These are phyloP conservation scores for Cydia fagiglandana DNA, from an alignment of 1,140 invertebrate genomes.

Conservation along the genomic window DNA sequence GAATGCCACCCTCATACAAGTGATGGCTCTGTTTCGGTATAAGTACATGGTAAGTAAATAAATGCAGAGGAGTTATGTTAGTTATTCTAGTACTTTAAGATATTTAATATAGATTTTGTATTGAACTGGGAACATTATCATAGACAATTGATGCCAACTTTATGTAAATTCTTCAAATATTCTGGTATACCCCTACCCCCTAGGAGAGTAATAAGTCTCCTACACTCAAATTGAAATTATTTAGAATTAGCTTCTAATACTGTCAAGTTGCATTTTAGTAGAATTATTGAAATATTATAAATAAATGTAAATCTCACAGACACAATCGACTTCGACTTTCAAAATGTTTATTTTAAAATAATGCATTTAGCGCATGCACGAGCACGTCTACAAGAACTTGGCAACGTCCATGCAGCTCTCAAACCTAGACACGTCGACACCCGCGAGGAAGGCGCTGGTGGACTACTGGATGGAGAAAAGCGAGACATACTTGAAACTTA, in stretches of 20 bases:
- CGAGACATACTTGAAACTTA: conserved; percentile 52
- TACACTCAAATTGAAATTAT: too few relatives aligned
- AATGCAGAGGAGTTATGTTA: too few relatives aligned
- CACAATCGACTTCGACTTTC: not conserved
- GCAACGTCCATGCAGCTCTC: conserved; percentile 52
- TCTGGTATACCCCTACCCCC: too few relatives aligned
- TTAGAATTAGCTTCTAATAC: too few relatives aligned
- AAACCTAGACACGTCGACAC: conserved; percentile 53
- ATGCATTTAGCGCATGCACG: conserved; percentile 44
- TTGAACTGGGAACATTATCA: too few relatives aligned
- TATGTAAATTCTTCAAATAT: too few relatives aligned
- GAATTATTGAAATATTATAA: not conserved
- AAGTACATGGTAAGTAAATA: conserved; percentile 50
- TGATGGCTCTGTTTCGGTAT: conserved; percentile 54
- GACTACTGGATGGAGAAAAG: conserved; percentile 52
- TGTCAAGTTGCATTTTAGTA: too few relatives aligned
- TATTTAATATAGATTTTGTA: too few relatives aligned
- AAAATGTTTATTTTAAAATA: not conserved
- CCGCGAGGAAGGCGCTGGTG: conserved; percentile 44
- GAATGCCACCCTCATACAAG: conserved; percentile 52
- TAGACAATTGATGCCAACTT: too few relatives aligned
- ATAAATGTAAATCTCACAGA: too few relatives aligned
- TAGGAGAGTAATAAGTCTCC: too few relatives aligned
- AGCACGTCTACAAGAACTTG: conserved; percentile 50
- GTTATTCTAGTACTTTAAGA: too few relatives aligned